Evolutionary conservation across 1,140 invertebrate species (phyloP).

Genomic region (Asbolus verrucosus): DNA sequence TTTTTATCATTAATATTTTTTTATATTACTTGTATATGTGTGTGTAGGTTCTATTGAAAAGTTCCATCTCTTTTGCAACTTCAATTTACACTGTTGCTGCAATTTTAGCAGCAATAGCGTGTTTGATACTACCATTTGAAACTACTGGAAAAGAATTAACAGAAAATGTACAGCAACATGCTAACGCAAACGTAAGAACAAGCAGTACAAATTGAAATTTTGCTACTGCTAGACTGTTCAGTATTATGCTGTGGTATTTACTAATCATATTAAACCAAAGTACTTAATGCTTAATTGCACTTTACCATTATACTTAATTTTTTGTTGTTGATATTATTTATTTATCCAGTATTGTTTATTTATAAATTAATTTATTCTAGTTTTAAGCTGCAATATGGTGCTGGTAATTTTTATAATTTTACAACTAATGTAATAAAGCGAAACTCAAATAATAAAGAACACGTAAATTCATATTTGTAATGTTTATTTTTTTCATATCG

Average conservation of each 20-base stretch:
- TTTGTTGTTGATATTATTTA: slow-evolving; percentile 40
- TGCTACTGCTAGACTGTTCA: slow-evolving; percentile 15
- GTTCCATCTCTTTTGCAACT: slow-evolving; percentile 78
- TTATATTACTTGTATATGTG: too few species aligned
- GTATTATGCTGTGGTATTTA: slow-evolving; percentile 32
- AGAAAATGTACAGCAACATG: slow-evolving; percentile 64
- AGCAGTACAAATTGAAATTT: slow-evolving; percentile 12
- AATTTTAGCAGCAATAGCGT: slow-evolving; percentile 78
- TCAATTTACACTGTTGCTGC: slow-evolving; percentile 81
- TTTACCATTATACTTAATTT: slow-evolving; percentile 27
- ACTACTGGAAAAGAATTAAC: slow-evolving; percentile 79
- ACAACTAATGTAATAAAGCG: slow-evolving; percentile 18
- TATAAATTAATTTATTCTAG: slow-evolving; percentile 21
- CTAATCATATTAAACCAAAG: slow-evolving; percentile 47
- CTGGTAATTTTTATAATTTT: slow-evolving; percentile 47
- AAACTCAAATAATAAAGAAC: too few species aligned
- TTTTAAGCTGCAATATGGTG: slow-evolving; percentile 25
- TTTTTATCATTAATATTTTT: slow-evolving; percentile 42
- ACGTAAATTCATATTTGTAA: too few species aligned
- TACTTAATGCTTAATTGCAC: slow-evolving; percentile 41
- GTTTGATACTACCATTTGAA: slow-evolving; percentile 83
- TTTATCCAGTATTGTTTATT: slow-evolving; percentile 12
- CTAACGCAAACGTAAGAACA: slow-evolving; percentile 39
- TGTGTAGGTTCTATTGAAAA: slow-evolving; percentile 76
- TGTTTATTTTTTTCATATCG: too few species aligned